Percentiles rank a stretch among this genome's conserved stretches.
Evolutionary conservation across 2,888 invertebrate species (phyloP).

Genomic region (Pristionchus maxplancki): DNA sequence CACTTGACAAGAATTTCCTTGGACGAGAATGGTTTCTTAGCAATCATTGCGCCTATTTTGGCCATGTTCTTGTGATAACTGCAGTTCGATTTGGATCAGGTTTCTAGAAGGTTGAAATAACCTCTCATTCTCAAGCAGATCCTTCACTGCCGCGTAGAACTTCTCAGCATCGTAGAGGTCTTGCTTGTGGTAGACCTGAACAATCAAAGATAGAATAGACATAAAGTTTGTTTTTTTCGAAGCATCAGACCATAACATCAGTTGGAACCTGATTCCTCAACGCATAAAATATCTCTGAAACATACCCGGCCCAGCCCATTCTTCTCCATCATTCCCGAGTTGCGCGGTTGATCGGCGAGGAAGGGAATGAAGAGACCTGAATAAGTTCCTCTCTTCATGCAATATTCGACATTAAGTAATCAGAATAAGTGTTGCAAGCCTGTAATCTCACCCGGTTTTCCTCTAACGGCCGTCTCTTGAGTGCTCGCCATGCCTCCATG

Average conservation of each 20-base stretch:
- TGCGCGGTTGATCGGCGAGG: too few species aligned
- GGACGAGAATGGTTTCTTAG: background rate
- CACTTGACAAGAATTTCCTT: background rate
- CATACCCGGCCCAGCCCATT: too few species aligned
- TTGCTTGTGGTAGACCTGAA: background rate
- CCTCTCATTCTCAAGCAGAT: slow-evolving; percentile 11
- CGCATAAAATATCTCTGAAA: too few species aligned
- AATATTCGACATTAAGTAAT: too few species aligned
- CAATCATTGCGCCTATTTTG: background rate
- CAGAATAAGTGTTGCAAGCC: too few species aligned
- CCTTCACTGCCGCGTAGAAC: background rate
- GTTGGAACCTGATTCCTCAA: too few species aligned
- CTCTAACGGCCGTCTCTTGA: background rate
- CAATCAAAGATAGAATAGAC: background rate
- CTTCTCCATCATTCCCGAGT: too few species aligned
- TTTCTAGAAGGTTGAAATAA: too few species aligned
- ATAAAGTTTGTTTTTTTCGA: background rate
- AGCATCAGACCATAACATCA: background rate
- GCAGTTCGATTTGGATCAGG: background rate
- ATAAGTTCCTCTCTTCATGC: too few species aligned
- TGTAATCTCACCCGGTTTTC: slow-evolving; percentile 15
- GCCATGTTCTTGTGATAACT: background rate
- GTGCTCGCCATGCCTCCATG: too few species aligned
- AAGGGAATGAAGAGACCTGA: too few species aligned
- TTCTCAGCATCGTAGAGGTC: background rate